Conservation (phyloP, 2,113 vertebrate species). For the Pelusios castaneus region DNA sequence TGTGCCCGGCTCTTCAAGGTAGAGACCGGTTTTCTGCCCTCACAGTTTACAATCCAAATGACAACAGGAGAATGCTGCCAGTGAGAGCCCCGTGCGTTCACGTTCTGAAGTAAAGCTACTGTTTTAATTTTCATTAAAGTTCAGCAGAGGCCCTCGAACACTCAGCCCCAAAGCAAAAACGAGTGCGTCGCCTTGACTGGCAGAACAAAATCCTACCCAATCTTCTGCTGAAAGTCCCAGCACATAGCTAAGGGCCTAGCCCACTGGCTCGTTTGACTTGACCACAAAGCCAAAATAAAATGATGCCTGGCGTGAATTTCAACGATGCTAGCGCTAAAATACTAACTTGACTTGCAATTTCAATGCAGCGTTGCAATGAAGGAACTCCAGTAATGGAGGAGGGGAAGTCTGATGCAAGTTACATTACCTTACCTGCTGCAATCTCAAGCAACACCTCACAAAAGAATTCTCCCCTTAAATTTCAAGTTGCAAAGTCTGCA, state of each 20-base stretch:
- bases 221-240: not conserved
- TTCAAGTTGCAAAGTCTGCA: not conserved
- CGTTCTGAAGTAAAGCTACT: not conserved
- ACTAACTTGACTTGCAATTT: not conserved
- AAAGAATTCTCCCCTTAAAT: not conserved
- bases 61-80: not conserved
- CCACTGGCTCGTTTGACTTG: not conserved
- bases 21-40: not conserved
- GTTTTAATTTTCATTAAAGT: not conserved
- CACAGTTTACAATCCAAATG: not conserved
- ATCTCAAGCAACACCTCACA: not conserved
- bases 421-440: not conserved
- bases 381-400: too few relatives aligned
- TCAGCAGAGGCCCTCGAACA: not conserved
- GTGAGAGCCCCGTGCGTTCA: not conserved
- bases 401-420: too few relatives aligned
- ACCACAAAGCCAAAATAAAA: not conserved
- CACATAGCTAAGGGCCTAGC: not conserved
- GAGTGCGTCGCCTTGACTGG: not conserved
- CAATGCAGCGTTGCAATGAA: not conserved
- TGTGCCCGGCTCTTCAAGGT: not conserved
- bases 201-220: not conserved
- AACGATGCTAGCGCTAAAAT: slow-evolving; percentile 4
- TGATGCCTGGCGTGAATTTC: not conserved
- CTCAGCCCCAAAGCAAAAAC: not conserved